Evolutionary conservation across 92 coral and sea anemone genomes (phyloP), one percentile per base, ranked within the genome.

Genomic region (Actinernus sp.): DNA sequence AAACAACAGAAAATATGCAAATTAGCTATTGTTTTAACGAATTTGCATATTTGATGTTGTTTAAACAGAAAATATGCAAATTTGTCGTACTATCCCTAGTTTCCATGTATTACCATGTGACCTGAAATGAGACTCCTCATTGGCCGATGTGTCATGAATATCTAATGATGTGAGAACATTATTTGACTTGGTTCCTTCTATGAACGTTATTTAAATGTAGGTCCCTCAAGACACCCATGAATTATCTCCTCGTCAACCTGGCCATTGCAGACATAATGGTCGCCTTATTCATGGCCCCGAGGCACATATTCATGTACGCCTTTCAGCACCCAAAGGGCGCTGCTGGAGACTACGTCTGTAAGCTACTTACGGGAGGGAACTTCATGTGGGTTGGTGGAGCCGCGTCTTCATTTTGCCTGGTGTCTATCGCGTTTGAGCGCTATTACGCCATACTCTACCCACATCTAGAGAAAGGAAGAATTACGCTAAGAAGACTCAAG

Each of bases 371-470:
- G 9, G 77, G 77, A 2, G 77, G 77, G 37, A 69, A 69, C 63
- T 57, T 69, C 77, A 69, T 69, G 65, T 69, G 77, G 77, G 77
- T 69, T 3, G 77, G 77, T 1, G 77, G 77, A 18, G 77, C 77
- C 18, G 77, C 77, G 4, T 69, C 77, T 8, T 55, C 77, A 37
- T 69, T 69, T 18, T 69, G 77, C 36, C 65, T 69, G 21, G 66
- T 69, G 14, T 49, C 77, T 5, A 43, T 69, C 27, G 77, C 77
- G 11, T 10, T 69, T 6, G 77, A 69, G 55, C 34, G 77, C 12
- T 69, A 55, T 26, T 69, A 69, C 39, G 65, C 66, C 20, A 69
- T 69, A 6, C 8, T 69, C 11, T 69, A 69, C 24, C 77, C 77
- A 16, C 77, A 56, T 33, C 29, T 55, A 13, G 77, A 69, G 45